Percentiles rank a stretch among this genome's conserved stretches.
Conservation (phyloP, 1,140 invertebrate genomes). For the Dinoponera quadriceps region DNA sequence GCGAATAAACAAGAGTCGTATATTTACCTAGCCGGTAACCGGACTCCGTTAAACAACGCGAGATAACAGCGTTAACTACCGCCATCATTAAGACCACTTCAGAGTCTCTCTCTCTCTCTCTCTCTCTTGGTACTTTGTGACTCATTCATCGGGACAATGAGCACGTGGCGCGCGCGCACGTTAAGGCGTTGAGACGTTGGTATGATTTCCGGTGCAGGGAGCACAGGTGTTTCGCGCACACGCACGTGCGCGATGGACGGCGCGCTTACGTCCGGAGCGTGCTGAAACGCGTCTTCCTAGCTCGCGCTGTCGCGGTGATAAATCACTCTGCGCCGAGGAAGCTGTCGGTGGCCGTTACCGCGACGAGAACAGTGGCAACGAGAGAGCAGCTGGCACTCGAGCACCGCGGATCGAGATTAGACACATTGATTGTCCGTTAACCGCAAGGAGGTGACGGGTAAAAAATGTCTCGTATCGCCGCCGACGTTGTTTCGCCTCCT, state of each 20-base stretch:
- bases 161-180: conserved; percentile 33
- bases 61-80: conserved; percentile 24
- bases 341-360: background rate
- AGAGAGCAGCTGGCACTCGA: conserved; percentile 32
- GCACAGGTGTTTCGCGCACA: conserved; percentile 48
- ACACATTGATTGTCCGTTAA: conserved; percentile 10
- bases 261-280: conserved; percentile 19
- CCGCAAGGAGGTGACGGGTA: background rate
- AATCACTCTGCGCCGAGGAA: conserved; percentile 27
- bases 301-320: background rate
- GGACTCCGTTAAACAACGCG: background rate
- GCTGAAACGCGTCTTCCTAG: conserved; percentile 19
- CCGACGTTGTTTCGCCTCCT: background rate
- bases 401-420: background rate
- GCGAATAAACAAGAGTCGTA: background rate
- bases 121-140: no score
- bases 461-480: no score
- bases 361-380: conserved; percentile 32
- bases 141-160: background rate
- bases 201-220: conserved; percentile 51
- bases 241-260: conserved; percentile 5
- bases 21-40: conserved; percentile 9
- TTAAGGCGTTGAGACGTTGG: conserved; percentile 29
- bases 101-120: no score
- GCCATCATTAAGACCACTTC: background rate